Percentiles rank a stretch among this genome's conserved stretches.
Evolutionary conservation across 1,140 invertebrate species (phyloP).

Genomic region (Drosophila sulfurigaster): DNA sequence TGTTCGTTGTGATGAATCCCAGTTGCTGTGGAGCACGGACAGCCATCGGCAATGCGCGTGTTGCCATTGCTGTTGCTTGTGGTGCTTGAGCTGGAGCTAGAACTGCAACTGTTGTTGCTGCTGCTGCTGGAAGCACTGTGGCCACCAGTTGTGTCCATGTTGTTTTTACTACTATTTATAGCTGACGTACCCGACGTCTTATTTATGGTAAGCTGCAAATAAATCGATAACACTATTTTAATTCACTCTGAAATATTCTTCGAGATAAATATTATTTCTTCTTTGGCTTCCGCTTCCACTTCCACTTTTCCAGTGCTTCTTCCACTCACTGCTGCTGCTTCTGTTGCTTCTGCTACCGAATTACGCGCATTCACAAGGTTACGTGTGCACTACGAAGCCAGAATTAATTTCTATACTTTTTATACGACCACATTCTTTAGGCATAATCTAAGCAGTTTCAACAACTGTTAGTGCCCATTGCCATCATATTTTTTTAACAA

Average conservation of each 20-base stretch:
- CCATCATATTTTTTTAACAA: conserved; percentile 18
- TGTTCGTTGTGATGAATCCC: conserved; percentile 64
- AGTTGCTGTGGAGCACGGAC: conserved; percentile 28
- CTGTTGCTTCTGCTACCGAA: conserved; percentile 70
- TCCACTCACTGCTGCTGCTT: conserved; percentile 16
- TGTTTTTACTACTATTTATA: conserved; percentile 27
- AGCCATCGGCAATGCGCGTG: neutral
- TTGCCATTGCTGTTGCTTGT: conserved; percentile 31
- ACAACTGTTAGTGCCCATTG: neutral
- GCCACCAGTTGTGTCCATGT: conserved; percentile 56
- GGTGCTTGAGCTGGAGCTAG: conserved; percentile 19
- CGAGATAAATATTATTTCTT: conserved; percentile 37
- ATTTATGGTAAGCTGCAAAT: conserved; percentile 36
- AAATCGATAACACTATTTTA: conserved; percentile 27
- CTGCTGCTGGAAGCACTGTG: conserved; percentile 28
- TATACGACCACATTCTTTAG: neutral
- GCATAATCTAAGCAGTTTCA: neutral
- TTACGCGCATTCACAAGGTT: conserved; percentile 84
- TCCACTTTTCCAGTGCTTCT: conserved; percentile 30
- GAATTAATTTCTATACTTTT: conserved; percentile 25
- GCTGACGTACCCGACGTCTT: conserved; percentile 71
- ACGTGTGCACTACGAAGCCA: conserved; percentile 70
- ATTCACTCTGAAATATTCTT: conserved; percentile 18
- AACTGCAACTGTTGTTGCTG: conserved; percentile 23
- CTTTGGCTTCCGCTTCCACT: conserved; percentile 31